Base-by-base conservation (phyloP, 2,888 invertebrate species). In the Microctonus brassicae region DNA sequence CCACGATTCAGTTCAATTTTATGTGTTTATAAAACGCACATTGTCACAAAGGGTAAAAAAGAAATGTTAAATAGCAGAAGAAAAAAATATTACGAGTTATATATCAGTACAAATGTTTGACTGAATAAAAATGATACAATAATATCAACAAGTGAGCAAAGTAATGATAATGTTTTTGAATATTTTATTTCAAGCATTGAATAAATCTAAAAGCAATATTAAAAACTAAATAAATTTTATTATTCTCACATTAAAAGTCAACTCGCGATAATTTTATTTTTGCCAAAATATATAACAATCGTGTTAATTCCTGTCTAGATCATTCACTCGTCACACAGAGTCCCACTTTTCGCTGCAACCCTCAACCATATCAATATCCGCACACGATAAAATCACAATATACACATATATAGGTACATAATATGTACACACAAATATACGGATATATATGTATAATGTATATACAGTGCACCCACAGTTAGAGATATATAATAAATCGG, bases 401-500 rank as follows among this genome's bases (percentile, higher is more conserved):
- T 75, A 78, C 57, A 64, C 78, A 62, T 72, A 77, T 72, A 74
- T 73, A 76, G 70, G n/a, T n/a, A n/a, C n/a, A n/a, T n/a, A n/a
- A 77, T 73, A 75, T 42, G 39, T 57, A 13, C 13, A 42, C 75
- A 75, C 42, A 66, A n/a, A n/a, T n/a, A n/a, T n/a, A n/a, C n/a
- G n/a, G n/a, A n/a, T n/a, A n/a, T n/a, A n/a, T n/a, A n/a, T n/a
- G n/a, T n/a, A n/a, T n/a, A n/a, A n/a, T n/a, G n/a, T 64, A 66
- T 55, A 63, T 26, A 39, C 47, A 55, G 47, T 57, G 69, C 55
- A 13, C 34, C 62, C 53, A 47, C 58, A 66, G 57, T 58, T 66
- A 64, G 70, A 73, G 73, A 74, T 79, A 82, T 84, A 84, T 82
- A 83, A 87, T 87, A 87, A 87, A 87, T 87, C 87, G 85, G 87